Evolutionary conservation across 2,113 vertebrate genomes (phyloP), one percentile per base, ranked within the genome.

Genomic region (Zosterops borbonicus): DNA sequence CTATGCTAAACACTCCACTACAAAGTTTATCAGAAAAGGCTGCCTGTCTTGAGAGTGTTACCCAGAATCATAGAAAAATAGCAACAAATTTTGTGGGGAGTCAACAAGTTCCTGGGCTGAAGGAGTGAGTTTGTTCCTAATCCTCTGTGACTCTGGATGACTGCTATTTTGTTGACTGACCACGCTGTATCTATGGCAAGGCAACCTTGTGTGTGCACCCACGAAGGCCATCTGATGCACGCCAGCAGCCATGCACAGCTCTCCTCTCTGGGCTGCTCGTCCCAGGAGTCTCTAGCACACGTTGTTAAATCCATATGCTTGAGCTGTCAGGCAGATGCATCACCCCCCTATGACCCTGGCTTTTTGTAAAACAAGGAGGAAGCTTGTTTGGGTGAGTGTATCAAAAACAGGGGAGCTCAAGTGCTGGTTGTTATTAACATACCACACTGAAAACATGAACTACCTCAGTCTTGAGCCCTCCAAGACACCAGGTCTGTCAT

Each of bases 21-120:
- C n/a, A 68, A 68, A 56, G 81, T 89, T 94, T 87, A 63, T 84
- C 86, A 56, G 80, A 91, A 94, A 89, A 82, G 75, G 46, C 78
- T 93, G 76, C 74, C 3, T 14, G 44, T 73, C 67, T 77, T 76
- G 29, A 82, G 63, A 76, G 19, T 77, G 64, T 37, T 65, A 83
- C n/a, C 5, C 79, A 77, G 59, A 62, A 65, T 47, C 0, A 0
- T 33, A 62, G n/a, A 77, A 59, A 88, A 74, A 29, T 33, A 37
- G 33, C 31, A 77, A 55, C 16, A 56, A 59, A 77, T 42, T 81
- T 79, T 4, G 1, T 59, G 42, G 8, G 27, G 29, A 80, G 42
- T 59, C 63, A 58, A 29, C 21, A 31, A 83, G 27, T 25, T 58
- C 0, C 3, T 18, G 19, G 39, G 13, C 75, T 95, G 74, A 89